phyloP scores from a whole-genome alignment of 2,113 vertebrate species.

The Pteropus alecto region DNA sequence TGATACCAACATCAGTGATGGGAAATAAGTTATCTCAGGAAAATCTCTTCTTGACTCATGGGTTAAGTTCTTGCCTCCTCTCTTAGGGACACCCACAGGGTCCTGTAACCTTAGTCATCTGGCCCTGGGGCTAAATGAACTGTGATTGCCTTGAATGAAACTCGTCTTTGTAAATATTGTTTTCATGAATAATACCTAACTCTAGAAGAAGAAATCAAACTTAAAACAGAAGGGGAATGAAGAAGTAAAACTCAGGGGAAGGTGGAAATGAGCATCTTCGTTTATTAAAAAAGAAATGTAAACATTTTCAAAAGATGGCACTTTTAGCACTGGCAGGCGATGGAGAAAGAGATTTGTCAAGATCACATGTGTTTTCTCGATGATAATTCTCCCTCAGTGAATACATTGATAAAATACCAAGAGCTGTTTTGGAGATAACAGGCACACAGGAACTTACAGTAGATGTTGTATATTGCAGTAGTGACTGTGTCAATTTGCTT shows the following conservation, averaged over 20 bases:
- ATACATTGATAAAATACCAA: slow-evolving; percentile 15
- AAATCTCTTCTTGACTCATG: not conserved
- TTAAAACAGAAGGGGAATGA: not conserved
- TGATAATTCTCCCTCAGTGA: slow-evolving; percentile 15
- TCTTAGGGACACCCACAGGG: not conserved
- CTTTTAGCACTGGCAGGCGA: not conserved
- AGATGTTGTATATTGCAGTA: not conserved
- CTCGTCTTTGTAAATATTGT: not conserved
- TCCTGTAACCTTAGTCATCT: not conserved
- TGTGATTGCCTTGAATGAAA: not conserved
- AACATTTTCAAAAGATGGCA: not conserved
- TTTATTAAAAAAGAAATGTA: not conserved
- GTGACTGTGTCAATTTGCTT: not conserved
- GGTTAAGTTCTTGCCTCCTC: not conserved
- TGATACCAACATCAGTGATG: not conserved
- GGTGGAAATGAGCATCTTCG: not conserved
- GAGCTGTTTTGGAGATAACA: not conserved
- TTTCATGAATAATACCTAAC: not conserved
- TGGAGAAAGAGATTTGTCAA: not conserved
- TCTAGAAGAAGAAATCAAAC: not conserved
- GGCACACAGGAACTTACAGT: not conserved
- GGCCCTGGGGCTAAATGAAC: not conserved
- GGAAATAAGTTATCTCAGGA: not conserved
- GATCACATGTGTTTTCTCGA: not conserved
- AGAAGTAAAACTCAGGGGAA: not conserved